Base-by-base conservation (phyloP, 2,797 vertebrate genomes). In the Bryconaethiops microstoma region DNA sequence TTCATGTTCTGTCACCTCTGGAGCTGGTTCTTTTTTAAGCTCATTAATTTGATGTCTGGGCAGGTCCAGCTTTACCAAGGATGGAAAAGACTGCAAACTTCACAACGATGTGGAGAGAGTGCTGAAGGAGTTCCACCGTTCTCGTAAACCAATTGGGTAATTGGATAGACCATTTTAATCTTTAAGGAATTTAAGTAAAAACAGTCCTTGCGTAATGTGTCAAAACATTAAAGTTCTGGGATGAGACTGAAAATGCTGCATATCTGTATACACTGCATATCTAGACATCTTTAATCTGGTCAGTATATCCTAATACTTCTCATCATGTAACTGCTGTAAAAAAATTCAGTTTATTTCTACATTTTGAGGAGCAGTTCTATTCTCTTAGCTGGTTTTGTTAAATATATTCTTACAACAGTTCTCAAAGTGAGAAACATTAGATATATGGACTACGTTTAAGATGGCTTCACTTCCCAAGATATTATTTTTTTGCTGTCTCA, bases 81-180 rank as follows among this genome's bases (percentile, higher is more conserved):
- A 94, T 7, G 92, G 92, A 7, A 94, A 94, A 84, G 93, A 93
- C 86, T 94, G 91, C 86, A 94, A 94, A 86, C 88, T 93, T 72
- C 88, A 94, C 0, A 84, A 14, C 17, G 91, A 94, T 1, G 93
- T 94, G 85, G 91, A 94, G n/a, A 87, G 84, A 23, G 85, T 94
- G 19, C 88, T 94, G 1, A 94, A 95, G 85, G 93, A 95, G 0
- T 94, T 94, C 86, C 92, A 94, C 75, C 89, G 88, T 9, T 89
- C 87, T 78, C 88, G 86, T 75, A 95, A 95, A 74, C 93, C 93
- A 12, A 94, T 93, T 29, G 94, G 93, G 93, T 93, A 87, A 35
- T 88, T 87, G 74, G 25, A 3, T 57, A 6, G 7, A 8, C 19
- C 17, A 13, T 25, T 35, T 64, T 6, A 16, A 64, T 39, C 7